Conservation (phyloP, 1,140 invertebrate genomes). For the Agraylea sexmaculata region DNA sequence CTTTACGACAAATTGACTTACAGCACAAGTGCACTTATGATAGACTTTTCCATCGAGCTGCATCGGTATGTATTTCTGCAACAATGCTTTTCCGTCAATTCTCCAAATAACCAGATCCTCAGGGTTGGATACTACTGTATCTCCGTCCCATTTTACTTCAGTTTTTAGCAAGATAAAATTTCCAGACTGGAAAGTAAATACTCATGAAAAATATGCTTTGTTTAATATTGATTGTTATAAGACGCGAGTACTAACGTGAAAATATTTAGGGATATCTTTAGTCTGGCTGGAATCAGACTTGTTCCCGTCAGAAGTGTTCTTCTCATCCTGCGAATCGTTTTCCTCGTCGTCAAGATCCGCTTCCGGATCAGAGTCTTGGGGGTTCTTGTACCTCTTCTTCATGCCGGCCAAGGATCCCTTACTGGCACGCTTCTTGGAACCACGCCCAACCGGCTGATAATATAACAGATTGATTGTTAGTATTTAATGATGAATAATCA, state of each 20-base stretch:
- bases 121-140: slow-evolving; percentile 36
- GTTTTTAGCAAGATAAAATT: slow-evolving; percentile 56
- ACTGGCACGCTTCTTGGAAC: slow-evolving; percentile 8
- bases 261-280: slow-evolving; percentile 42
- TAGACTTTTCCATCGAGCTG: slow-evolving; percentile 54
- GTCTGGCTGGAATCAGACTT: slow-evolving; percentile 41
- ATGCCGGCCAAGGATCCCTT: neutral
- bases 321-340: slow-evolving; percentile 29
- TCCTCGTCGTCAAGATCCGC: slow-evolving; percentile 35
- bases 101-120: slow-evolving; percentile 58
- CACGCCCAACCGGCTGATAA: neutral
- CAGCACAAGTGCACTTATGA: slow-evolving; percentile 66
- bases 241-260: slow-evolving; percentile 29
- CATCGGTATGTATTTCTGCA: slow-evolving; percentile 65
- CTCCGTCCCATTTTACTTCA: slow-evolving; percentile 46
- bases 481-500: neutral
- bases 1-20: slow-evolving; percentile 32
- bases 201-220: neutral
- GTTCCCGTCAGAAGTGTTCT: slow-evolving; percentile 40
- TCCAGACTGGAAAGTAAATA: slow-evolving; percentile 44
- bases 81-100: slow-evolving; percentile 66
- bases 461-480: neutral
- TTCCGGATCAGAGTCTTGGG: slow-evolving; percentile 31
- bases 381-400: slow-evolving; percentile 13
- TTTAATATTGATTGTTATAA: neutral